Percentiles rank a stretch among this genome's conserved stretches.
Conservation (phyloP, 2,113 vertebrate species). For the Nothocercus nigrocapillus region DNA sequence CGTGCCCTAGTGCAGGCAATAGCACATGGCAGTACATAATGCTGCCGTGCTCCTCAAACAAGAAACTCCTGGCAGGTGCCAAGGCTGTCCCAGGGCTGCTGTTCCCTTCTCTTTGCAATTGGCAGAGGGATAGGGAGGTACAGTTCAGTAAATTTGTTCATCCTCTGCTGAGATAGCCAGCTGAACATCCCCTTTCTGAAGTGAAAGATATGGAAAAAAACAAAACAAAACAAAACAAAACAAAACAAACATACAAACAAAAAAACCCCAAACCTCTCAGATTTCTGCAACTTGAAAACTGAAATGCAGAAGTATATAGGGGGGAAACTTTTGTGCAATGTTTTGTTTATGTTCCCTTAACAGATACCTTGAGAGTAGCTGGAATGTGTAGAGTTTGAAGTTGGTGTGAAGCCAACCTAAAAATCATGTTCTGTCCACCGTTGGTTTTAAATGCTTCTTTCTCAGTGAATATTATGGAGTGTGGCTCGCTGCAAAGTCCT, state of each 20-base stretch:
- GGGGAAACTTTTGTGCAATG: neutral
- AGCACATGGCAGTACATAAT: fast-evolving
- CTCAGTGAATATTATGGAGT: neutral
- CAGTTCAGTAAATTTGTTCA: neutral
- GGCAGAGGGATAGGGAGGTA: fast-evolving
- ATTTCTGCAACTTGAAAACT: neutral
- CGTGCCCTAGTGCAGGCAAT: neutral
- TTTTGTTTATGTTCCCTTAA: neutral
- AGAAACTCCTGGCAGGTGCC: neutral
- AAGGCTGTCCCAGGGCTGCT: neutral
- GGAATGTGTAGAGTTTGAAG: neutral
- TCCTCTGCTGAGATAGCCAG: neutral
- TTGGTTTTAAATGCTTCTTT: neutral
- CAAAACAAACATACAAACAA: neutral
- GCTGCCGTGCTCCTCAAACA: neutral
- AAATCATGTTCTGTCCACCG: neutral
- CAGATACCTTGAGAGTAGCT: neutral
- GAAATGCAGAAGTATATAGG: neutral
- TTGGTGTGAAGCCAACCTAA: neutral
- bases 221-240: neutral
- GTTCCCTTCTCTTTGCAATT: neutral
- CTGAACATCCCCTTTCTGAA: neutral
- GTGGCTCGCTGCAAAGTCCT: neutral
- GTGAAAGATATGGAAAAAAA: neutral
- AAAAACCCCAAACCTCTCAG: neutral